Evolutionary conservation across 2,888 invertebrate species (phyloP).

Genomic region (Frankliniella fusca): DNA sequence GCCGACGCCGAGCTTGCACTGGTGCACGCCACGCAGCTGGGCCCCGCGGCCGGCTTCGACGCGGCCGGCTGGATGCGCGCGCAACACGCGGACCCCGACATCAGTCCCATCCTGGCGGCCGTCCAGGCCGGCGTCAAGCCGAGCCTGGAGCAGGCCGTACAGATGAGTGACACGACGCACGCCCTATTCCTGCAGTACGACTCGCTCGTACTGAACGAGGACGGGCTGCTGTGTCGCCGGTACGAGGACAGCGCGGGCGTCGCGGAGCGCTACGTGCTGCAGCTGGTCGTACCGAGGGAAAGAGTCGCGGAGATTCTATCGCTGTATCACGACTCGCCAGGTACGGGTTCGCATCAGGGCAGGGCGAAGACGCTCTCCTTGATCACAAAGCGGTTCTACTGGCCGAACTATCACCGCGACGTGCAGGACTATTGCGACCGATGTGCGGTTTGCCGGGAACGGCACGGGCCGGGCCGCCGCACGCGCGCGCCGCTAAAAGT

Average conservation of each 20-base stretch:
- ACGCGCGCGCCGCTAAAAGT: background rate
- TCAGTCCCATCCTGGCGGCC: background rate
- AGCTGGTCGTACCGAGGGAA: background rate
- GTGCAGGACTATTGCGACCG: background rate
- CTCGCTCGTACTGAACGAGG: background rate
- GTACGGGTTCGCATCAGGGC: background rate
- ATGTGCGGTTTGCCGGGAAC: background rate
- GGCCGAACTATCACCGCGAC: background rate
- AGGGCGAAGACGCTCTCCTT: background rate
- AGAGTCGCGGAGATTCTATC: background rate
- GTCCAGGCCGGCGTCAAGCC: background rate
- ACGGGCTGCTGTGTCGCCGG: constrained; percentile 2
- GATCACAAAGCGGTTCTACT: background rate
- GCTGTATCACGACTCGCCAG: background rate
- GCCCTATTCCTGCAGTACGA: background rate
- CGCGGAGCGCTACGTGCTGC: background rate
- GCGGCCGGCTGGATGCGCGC: background rate
- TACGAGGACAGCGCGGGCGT: constrained; percentile 1
- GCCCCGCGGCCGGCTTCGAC: background rate
- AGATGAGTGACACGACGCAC: background rate
- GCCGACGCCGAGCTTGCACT: too few species aligned
- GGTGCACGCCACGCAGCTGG: background rate
- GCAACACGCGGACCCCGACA: background rate
- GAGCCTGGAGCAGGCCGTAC: background rate
- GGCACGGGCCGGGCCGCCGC: background rate